phyloP scores from a whole-genome alignment of 1,140 invertebrate genomes.

The Dendrolimus punctatus region DNA sequence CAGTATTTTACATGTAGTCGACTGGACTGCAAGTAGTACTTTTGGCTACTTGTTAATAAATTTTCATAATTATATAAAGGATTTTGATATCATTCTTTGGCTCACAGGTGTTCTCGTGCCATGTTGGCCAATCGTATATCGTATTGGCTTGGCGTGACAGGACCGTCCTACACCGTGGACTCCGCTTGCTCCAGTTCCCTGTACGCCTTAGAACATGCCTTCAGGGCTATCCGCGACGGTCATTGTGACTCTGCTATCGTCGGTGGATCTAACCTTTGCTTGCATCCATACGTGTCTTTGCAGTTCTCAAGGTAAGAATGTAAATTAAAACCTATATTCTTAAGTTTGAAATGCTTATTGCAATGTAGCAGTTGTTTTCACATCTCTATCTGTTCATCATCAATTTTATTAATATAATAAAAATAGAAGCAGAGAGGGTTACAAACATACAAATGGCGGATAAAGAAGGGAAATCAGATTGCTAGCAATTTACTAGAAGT shows the following conservation, averaged over 20 bases:
- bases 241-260: slow-evolving; percentile 90
- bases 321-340: too few species aligned
- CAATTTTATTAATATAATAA: too few species aligned
- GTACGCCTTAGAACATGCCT: slow-evolving; percentile 88
- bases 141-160: slow-evolving; percentile 78
- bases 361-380: too few species aligned
- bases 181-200: slow-evolving; percentile 94
- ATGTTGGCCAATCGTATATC: slow-evolving; percentile 95
- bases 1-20: too few species aligned
- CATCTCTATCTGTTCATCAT: too few species aligned
- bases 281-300: slow-evolving; percentile 87
- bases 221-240: slow-evolving; percentile 81
- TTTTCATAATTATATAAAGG: not conserved
- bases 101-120: slow-evolving; percentile 82
- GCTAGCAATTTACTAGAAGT: too few species aligned
- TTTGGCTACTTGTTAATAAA: not conserved
- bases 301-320: slow-evolving; percentile 80
- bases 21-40: not conserved
- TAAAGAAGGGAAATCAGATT: too few species aligned
- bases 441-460: too few species aligned
- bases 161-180: slow-evolving; percentile 88
- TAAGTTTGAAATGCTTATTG: too few species aligned
- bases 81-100: not conserved
- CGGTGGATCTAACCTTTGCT: slow-evolving; percentile 86
- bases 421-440: too few species aligned